Percentiles rank a stretch among this genome's conserved stretches.
Conservation (phyloP, 2,113 vertebrate species). For the Labrus mixtus region DNA sequence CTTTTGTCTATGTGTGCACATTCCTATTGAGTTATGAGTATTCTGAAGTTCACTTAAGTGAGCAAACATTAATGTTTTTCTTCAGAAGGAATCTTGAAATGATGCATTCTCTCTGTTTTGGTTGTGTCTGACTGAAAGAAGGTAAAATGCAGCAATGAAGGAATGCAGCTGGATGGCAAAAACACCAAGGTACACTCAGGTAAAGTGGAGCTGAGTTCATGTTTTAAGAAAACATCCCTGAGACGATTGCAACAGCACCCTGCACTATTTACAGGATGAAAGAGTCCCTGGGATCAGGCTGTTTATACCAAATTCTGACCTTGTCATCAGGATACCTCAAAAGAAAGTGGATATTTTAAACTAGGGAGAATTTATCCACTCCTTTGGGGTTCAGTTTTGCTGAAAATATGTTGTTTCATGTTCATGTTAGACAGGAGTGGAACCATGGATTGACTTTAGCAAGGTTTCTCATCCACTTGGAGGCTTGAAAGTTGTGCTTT, state of each 20-base stretch:
- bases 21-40: neutral
- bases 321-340: neutral
- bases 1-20: too few relatives aligned
- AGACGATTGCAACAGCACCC: slow-evolving; percentile 4
- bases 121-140: neutral
- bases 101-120: slow-evolving; percentile 1
- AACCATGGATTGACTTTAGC: slow-evolving; percentile 6
- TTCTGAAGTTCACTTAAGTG: slow-evolving; percentile 2
- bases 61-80: slow-evolving; percentile 9
- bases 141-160: neutral
- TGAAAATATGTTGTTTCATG: slow-evolving; percentile 22
- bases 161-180: slow-evolving; percentile 3
- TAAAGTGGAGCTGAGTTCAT: neutral
- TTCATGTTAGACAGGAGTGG: slow-evolving; percentile 15
- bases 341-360: neutral
- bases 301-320: slow-evolving; percentile 17
- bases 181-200: neutral
- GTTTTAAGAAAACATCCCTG: slow-evolving; percentile 1
- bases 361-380: neutral
- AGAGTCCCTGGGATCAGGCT: neutral
- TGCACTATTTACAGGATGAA: neutral
- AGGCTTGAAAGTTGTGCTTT: slow-evolving; percentile 15
- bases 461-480: slow-evolving; percentile 2
- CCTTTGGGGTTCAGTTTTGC: neutral
- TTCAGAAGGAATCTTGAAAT: neutral